A percentile compares a stretch with the other conserved stretches of the same genome.
Conservation (phyloP, 2,113 vertebrate species). For the Entomyzon cyanotis region DNA sequence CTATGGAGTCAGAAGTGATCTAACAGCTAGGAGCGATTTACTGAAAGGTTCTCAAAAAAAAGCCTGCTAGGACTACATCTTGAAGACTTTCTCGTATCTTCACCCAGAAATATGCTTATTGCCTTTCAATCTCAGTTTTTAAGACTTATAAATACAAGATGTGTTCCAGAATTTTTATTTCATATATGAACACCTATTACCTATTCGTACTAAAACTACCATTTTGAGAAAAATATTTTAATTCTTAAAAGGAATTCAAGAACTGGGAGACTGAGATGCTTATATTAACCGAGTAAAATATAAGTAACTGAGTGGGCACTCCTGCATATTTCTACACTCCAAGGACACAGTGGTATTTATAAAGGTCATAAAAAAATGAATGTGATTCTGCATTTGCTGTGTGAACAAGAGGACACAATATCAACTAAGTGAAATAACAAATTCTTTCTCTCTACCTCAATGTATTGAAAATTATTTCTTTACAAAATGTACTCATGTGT, state of each 20-base stretch:
- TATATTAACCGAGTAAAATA: background rate
- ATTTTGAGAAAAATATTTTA: background rate
- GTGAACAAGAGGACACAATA: background rate
- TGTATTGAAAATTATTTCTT: background rate
- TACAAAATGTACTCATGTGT: background rate
- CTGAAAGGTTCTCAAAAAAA: background rate
- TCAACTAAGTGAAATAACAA: background rate
- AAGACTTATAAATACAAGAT: background rate
- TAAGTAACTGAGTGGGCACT: background rate
- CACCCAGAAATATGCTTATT: background rate
- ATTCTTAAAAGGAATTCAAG: background rate
- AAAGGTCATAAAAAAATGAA: background rate
- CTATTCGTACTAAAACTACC: background rate
- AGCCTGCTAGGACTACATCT: background rate
- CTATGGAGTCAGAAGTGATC: background rate
- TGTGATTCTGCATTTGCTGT: background rate
- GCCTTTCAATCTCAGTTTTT: background rate
- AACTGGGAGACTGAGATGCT: background rate
- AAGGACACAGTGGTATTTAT: conserved; percentile 19
- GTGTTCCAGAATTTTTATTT: background rate
- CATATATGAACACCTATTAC: background rate
- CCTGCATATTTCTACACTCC: background rate
- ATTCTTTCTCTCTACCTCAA: background rate
- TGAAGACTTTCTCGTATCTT: background rate
- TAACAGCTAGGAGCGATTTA: background rate